These are phyloP conservation scores for Drosophila punjabiensis DNA, from an alignment of 1,140 invertebrate species.

Conservation along the genomic window DNA sequence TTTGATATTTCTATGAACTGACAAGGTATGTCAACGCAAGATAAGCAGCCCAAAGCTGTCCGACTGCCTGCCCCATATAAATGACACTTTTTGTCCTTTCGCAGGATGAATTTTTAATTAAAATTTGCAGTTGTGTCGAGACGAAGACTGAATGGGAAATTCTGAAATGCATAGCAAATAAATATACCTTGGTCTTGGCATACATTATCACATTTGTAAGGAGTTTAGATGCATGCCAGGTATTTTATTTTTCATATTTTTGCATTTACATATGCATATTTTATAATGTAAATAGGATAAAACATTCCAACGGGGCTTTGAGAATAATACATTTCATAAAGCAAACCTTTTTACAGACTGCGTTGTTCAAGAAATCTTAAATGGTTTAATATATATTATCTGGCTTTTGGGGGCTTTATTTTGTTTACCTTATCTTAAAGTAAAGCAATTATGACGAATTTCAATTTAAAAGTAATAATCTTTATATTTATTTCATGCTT, in stretches of 20 bases:
- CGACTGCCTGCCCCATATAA: slow-evolving; percentile 36
- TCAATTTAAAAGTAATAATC: background rate
- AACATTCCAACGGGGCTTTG: background rate
- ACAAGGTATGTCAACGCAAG: slow-evolving; percentile 81
- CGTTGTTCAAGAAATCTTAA: background rate
- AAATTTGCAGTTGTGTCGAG: slow-evolving; percentile 32
- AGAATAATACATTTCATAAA: background rate
- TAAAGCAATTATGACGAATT: background rate
- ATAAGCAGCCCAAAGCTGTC: slow-evolving; percentile 65
- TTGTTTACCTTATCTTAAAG: background rate
- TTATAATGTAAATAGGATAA: background rate
- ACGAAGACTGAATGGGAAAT: slow-evolving; percentile 25
- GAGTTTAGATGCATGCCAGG: background rate
- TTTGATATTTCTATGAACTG: slow-evolving; percentile 80
- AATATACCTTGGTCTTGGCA: slow-evolving; percentile 10
- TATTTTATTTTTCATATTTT: background rate
- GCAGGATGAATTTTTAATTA: slow-evolving; percentile 50
- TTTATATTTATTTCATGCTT: background rate
- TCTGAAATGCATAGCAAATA: slow-evolving; percentile 28
- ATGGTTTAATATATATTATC: background rate
- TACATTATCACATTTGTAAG: background rate
- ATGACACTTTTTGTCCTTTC: slow-evolving; percentile 38
- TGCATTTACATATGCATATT: background rate
- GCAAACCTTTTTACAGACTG: background rate
- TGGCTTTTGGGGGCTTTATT: background rate